Percentiles rank a stretch among this genome's conserved stretches.
These are phyloP conservation scores for Balaenoptera acutorostrata DNA, from an alignment of 2,113 vertebrate species.

Conservation along the genomic window DNA sequence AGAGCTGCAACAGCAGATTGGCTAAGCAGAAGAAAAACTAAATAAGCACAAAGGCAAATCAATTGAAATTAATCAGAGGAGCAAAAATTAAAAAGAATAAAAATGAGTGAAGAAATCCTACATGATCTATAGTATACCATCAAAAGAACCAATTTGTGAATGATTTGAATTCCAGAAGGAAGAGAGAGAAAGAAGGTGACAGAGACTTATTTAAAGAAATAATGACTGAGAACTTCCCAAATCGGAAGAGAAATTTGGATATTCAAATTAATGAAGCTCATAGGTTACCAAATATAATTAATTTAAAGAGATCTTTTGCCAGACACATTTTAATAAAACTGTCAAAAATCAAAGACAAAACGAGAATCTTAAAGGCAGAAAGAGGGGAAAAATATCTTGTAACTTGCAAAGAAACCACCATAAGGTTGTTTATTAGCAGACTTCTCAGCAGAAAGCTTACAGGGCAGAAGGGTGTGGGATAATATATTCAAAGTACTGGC, in stretches of 20 bases:
- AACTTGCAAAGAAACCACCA: not conserved
- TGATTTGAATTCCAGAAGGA: not conserved
- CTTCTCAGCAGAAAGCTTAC: not conserved
- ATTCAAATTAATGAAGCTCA: not conserved
- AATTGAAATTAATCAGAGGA: not conserved
- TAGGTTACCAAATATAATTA: not conserved
- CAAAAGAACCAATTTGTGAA: not conserved
- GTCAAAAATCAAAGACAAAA: not conserved
- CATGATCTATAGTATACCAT: not conserved
- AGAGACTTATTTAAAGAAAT: not conserved
- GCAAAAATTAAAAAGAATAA: not conserved
- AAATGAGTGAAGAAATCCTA: not conserved
- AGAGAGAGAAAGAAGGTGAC: not conserved
- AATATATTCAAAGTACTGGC: not conserved
- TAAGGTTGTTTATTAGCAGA: not conserved
- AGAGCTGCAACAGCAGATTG: not conserved
- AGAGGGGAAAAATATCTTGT: not conserved
- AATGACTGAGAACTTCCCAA: not conserved
- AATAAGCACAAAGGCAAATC: not conserved
- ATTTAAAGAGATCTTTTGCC: not conserved
- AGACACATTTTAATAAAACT: not conserved
- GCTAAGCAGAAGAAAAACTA: not conserved
- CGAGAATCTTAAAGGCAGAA: not conserved
- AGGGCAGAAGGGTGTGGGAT: not conserved
- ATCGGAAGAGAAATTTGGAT: not conserved